Evolutionary conservation across 2,113 vertebrate genomes (phyloP), one percentile per base, ranked within the genome.

Genomic region (Vidua macroura): DNA sequence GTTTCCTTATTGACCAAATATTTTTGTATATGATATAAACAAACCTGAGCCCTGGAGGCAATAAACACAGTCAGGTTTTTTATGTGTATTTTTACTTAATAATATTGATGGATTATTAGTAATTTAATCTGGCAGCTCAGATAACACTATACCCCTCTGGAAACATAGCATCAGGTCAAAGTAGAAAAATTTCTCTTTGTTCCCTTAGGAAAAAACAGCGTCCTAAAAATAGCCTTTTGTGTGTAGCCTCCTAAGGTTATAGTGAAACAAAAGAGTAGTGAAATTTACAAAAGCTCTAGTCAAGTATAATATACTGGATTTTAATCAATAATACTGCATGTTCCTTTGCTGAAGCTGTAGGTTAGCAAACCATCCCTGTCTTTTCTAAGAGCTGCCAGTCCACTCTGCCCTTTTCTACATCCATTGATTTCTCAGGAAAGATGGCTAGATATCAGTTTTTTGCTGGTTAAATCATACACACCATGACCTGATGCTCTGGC

Each of bases 161-260:
- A 96, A 97, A 96, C 59, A 78, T 4, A 95, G 23, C 58, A 96
- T 68, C 60, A 79, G 75, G 84, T 95, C 90, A 95, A 96, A 95
- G 66, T 39, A 83, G 66, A 63, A 18, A 30, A 60, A 37, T 84
- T 91, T 76, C 59, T 90, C 52, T 76, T 95, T 77, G 23, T 79
- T 63, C 48, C 73, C 41, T 93, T 95, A 87, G 95, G 91, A 90
- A 76, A 48, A 96, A 95, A 89, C 20, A 74, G 31, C 46, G 75
- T 83, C 78, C 68, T 84, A 96, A 97, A 97, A 96, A 96, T 63
- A 97, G n/a, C 62, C 87, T 92, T 96, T 97, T n/a, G 24, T 96
- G 51, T 93, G 93, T 63, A 86, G 63, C 60, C 62, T 86, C 78
- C 67, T 72, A 95, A 96, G 82, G 59, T 81, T 86, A 59, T 86